phyloP scores from a whole-genome alignment of 2,888 invertebrate genomes.

The Pemphredon lugubris region DNA sequence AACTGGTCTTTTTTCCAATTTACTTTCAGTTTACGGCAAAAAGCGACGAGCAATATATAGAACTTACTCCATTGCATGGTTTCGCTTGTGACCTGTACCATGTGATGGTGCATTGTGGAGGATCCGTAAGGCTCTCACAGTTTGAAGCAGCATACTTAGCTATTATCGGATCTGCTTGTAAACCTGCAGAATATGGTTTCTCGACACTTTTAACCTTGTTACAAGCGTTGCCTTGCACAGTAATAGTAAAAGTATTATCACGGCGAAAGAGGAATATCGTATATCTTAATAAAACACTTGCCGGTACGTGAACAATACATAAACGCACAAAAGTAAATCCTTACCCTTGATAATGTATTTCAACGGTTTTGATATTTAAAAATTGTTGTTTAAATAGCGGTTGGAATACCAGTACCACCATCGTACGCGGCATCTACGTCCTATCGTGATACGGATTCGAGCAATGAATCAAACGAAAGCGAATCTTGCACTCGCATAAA shows the following conservation, averaged over 20 bases:
- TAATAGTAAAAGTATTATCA: slow-evolving; percentile 79
- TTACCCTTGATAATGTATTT: not conserved
- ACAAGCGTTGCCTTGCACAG: slow-evolving; percentile 83
- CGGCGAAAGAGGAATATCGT: slow-evolving; percentile 80
- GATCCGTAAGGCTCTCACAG: slow-evolving; percentile 79
- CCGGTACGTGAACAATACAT: slow-evolving; percentile 76
- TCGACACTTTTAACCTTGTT: slow-evolving; percentile 82
- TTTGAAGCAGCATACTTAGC: slow-evolving; percentile 80
- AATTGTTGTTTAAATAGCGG: slow-evolving; percentile 52
- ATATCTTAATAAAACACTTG: slow-evolving; percentile 82
- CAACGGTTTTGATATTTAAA: not conserved
- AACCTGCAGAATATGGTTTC: slow-evolving; percentile 83
- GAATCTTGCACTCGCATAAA: slow-evolving; percentile 65
- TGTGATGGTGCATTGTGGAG: slow-evolving; percentile 82
- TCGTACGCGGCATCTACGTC: slow-evolving; percentile 66
- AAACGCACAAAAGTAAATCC: not conserved
- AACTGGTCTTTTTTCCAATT: too few relatives aligned
- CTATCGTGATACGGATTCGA: slow-evolving; percentile 74
- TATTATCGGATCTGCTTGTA: slow-evolving; percentile 80
- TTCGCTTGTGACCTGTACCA: slow-evolving; percentile 83
- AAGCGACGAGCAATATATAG: slow-evolving; percentile 74
- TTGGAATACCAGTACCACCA: slow-evolving; percentile 73
- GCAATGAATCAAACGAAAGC: slow-evolving; percentile 76
- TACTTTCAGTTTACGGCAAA: slow-evolving; percentile 71
- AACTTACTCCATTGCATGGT: slow-evolving; percentile 81